Conservation (phyloP, 2,888 invertebrate genomes). For the Amphiduros pacificus region DNA sequence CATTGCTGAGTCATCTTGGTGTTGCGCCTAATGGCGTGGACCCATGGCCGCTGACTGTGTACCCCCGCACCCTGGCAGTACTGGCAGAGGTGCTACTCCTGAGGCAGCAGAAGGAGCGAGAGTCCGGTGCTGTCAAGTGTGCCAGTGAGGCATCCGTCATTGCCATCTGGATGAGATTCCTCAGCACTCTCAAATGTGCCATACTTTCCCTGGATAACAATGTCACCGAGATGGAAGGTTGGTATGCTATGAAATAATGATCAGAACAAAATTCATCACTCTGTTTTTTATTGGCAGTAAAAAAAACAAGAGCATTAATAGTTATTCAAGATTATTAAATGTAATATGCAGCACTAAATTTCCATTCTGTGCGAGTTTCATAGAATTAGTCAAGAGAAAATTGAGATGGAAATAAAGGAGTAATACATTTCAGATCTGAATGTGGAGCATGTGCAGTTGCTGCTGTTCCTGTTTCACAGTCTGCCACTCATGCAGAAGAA, state of each 20-base stretch:
- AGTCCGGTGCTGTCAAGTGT: constrained; percentile 70
- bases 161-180: constrained; percentile 87
- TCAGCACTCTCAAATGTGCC: constrained; percentile 85
- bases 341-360: neutral
- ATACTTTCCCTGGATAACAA: constrained; percentile 61
- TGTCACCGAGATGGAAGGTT: constrained; percentile 48
- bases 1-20: constrained; percentile 65
- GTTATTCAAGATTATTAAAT: neutral
- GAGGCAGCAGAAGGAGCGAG: constrained; percentile 61
- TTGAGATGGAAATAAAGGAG: neutral
- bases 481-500: constrained; percentile 96
- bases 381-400: too few relatives aligned
- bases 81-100: constrained; percentile 79
- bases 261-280: too few relatives aligned
- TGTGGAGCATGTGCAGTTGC: constrained; percentile 91
- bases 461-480: constrained; percentile 92
- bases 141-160: constrained; percentile 89
- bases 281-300: too few relatives aligned
- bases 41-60: constrained; percentile 76
- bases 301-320: too few relatives aligned
- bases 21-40: constrained; percentile 71
- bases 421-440: constrained; percentile 72
- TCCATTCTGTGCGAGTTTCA: too few relatives aligned
- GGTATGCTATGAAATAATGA: constrained; percentile 6
- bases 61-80: constrained; percentile 76